phyloP scores from a whole-genome alignment of 1,140 invertebrate genomes.

The Magallana angulata region DNA sequence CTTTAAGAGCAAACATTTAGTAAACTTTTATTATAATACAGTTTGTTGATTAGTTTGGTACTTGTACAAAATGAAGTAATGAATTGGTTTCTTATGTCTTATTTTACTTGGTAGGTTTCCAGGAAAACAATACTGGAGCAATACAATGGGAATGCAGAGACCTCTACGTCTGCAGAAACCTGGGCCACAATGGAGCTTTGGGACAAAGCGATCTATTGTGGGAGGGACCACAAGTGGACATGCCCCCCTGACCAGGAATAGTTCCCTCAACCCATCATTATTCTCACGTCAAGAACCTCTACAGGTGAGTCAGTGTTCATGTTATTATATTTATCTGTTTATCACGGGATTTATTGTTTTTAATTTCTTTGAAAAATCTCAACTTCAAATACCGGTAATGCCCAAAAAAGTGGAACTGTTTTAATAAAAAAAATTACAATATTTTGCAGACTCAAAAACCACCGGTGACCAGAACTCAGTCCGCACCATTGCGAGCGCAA shows the following conservation, averaged over 20 bases:
- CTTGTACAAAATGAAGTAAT: no score
- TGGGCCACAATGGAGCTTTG: slow-evolving; percentile 67
- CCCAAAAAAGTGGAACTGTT: no score
- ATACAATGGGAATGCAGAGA: slow-evolving; percentile 36
- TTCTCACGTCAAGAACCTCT: slow-evolving; percentile 63
- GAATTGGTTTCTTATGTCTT: no score
- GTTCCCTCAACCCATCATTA: slow-evolving; percentile 65
- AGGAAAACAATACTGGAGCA: slow-evolving; percentile 17
- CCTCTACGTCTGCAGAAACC: slow-evolving; percentile 48
- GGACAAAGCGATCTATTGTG: slow-evolving; percentile 64
- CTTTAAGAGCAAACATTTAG: no score
- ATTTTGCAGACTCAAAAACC: slow-evolving; percentile 60
- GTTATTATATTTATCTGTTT: no score
- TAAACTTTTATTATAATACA: no score
- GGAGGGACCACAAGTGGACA: slow-evolving; percentile 58
- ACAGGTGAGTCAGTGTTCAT: slow-evolving; percentile 55
- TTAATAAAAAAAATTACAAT: no score
- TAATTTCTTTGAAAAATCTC: no score
- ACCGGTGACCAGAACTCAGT: slow-evolving; percentile 70
- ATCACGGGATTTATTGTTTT: no score
- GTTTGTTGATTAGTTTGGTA: no score
- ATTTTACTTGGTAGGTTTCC: slow-evolving; percentile 45
- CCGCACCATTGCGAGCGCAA: slow-evolving; percentile 66
- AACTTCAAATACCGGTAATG: no score
- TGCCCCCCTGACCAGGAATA: slow-evolving; percentile 63